Percentiles rank a stretch among this genome's conserved stretches.
Conservation (phyloP, 2,113 vertebrate species). For the Amphiprion percula region DNA sequence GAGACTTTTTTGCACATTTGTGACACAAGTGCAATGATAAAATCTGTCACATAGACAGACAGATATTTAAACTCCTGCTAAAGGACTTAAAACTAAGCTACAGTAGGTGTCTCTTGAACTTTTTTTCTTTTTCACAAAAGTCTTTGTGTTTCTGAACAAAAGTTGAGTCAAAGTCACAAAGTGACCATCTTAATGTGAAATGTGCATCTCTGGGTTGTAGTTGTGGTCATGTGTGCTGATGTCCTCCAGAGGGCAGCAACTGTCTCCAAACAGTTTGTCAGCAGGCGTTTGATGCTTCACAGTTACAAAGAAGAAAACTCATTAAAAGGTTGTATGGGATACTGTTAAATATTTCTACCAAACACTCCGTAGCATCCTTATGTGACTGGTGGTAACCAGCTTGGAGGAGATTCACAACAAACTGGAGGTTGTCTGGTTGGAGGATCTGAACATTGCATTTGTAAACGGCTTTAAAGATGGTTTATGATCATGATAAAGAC, state of each 20-base stretch:
- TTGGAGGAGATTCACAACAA: neutral
- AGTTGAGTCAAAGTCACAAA: neutral
- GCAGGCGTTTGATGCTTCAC: neutral
- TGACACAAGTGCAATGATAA: too few species aligned
- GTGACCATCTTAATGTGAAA: neutral
- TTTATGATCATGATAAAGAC: neutral
- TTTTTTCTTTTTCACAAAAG: too few species aligned
- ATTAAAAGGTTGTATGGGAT: too few species aligned
- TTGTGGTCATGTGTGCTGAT: slow-evolving; percentile 5
- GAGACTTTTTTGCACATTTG: too few species aligned
- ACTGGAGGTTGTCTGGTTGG: neutral
- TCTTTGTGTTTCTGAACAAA: neutral
- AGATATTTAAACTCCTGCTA: too few species aligned
- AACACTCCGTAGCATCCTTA: neutral
- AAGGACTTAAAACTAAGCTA: too few species aligned
- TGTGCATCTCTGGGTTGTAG: neutral
- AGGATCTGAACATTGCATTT: neutral
- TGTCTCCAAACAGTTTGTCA: slow-evolving; percentile 17
- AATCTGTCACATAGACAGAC: too few species aligned
- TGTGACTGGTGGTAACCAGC: neutral
- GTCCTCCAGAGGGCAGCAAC: slow-evolving; percentile 73
- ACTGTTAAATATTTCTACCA: neutral
- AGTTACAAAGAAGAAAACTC: neutral
- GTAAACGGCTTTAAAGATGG: neutral
- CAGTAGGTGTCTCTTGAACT: too few species aligned